A percentile compares a stretch with the other conserved stretches of the same genome.
phyloP scores from a whole-genome alignment of 1,140 invertebrate species.

The Plutomurus gul region DNA sequence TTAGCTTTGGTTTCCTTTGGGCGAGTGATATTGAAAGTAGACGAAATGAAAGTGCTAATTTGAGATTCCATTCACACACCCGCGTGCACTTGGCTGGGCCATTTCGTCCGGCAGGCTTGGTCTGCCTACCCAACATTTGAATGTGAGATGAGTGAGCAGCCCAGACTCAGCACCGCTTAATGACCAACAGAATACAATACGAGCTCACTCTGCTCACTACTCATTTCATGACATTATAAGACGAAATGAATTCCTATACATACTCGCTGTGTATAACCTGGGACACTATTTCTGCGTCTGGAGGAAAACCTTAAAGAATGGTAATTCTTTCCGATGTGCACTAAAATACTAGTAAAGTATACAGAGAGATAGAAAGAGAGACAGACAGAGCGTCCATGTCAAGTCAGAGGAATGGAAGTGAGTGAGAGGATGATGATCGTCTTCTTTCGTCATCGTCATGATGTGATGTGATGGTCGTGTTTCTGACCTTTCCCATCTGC shows the following conservation, averaged over 20 bases:
- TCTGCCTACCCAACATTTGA: neutral
- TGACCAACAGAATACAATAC: constrained; percentile 34
- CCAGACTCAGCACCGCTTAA: constrained; percentile 1
- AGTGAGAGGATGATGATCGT: neutral
- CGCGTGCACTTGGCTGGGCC: constrained; percentile 38
- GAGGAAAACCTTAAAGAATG: too few relatives aligned
- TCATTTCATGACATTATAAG: too few relatives aligned
- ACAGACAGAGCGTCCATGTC: neutral
- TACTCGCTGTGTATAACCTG: neutral
- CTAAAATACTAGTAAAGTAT: too few relatives aligned
- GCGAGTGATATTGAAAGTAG: neutral
- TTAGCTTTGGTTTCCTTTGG: too few relatives aligned
- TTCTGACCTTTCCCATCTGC: constrained; percentile 42
- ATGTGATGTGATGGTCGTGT: neutral
- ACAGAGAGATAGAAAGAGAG: neutral
- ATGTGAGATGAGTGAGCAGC: neutral
- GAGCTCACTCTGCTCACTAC: too few relatives aligned
- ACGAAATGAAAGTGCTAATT: constrained; percentile 48
- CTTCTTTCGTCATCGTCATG: neutral
- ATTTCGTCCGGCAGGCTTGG: constrained; percentile 6
- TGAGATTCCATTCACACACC: constrained; percentile 49
- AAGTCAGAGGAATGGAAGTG: neutral
- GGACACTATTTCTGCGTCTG: neutral
- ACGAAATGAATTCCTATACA: neutral
- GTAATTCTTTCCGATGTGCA: too few relatives aligned